phyloP scores from a whole-genome alignment of 2,888 invertebrate species.

The Oligia strigilis region DNA sequence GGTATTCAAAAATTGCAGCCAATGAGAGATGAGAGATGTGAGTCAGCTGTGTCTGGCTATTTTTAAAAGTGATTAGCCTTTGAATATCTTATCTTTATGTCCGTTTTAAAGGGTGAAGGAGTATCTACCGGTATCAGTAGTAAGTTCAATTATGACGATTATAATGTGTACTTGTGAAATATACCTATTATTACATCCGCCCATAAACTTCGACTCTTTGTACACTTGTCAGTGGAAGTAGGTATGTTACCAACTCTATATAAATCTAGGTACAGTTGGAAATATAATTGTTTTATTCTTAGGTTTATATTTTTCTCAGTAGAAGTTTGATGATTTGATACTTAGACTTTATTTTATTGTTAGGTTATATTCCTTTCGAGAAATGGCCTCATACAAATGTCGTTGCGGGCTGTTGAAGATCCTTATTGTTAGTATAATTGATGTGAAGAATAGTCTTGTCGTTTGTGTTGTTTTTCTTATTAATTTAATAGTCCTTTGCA shows the following conservation, averaged over 20 bases:
- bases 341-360: neutral
- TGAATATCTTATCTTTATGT: conserved; percentile 3
- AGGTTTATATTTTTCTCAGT: neutral
- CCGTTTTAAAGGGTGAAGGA: conserved; percentile 7
- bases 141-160: conserved; percentile 22
- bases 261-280: no score
- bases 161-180: neutral
- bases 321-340: no score
- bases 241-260: no score
- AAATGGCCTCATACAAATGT: neutral
- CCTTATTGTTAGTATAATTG: neutral
- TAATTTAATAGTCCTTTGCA: neutral
- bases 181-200: neutral
- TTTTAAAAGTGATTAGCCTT: neutral
- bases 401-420: neutral
- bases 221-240: no score
- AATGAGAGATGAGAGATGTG: neutral
- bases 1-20: neutral
- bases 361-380: no score
- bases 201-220: conserved; percentile 4
- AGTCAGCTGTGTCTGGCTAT: neutral
- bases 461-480: neutral
- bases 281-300: neutral
- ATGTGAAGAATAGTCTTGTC: neutral
- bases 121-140: conserved; percentile 1